Evolutionary conservation across 30 jellyfish, hydroid and myxozoan genomes (phyloP), one percentile per base, ranked within the genome.

Genomic region (Clytia hemisphaerica): DNA sequence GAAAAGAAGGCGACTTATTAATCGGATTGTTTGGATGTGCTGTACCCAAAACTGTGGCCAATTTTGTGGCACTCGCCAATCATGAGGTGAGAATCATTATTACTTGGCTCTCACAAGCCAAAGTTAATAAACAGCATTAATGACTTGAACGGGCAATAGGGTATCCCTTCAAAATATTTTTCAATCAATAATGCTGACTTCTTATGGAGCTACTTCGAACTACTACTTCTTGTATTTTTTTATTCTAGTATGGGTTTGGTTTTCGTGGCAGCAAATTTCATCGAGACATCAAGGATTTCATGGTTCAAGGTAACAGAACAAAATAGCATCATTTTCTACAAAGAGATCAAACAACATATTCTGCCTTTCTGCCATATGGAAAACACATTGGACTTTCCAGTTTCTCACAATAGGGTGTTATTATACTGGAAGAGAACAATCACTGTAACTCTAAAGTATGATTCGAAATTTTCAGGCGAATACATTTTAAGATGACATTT

Each of bases 31-130:
- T 82, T 45, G 94, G 94, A 15, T 31, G 73, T 28, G 58, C 74
- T 6, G 94, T 82, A 4, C 94, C 94, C 34, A 82, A 82, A 55
- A 82, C 94, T 4, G 94, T 82, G 33, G 61, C 94, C 29, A 82
- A 82, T 67, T 82, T 82, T 57, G 94, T 67, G 12, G 84, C 93
- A 4, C 51, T 69, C 5, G 73, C 84, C 4, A 69, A 77, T 35
- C 37, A 58, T 27, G 84, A 68, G 79, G 84, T 60, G 36, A 15
- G 7, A 25, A 15, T 2, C 10, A 0, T 9, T 15, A 10, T 12
- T 7, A 30, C n/a, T 58, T 29, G 54, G 27, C 57, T 7, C 24
- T 21, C 25, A 7, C 6, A n/a, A 50, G 19, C 64, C 4, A n/a
- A 5, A 7, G 25, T 4, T 5, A 9, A 4, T 50, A 4, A 18